Percentiles rank a stretch among this genome's conserved stretches.
Conservation (phyloP, 2,888 invertebrate species). For the Empis stercorea region DNA sequence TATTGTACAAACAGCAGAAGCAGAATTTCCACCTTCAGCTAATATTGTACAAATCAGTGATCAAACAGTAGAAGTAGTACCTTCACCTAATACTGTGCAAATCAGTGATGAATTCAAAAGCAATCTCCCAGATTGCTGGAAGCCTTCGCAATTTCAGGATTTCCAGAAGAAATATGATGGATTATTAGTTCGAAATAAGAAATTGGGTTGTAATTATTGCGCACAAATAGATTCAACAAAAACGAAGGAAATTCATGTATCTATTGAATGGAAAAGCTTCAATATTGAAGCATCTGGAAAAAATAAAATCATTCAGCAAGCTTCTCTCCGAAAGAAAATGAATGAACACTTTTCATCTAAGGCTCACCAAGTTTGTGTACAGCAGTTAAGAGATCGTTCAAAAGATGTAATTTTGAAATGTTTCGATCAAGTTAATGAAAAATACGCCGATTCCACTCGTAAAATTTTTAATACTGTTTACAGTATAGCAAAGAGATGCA, state of each 20-base stretch:
- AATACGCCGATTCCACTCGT: background rate
- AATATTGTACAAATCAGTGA: no score
- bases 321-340: slow-evolving; percentile 1
- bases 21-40: no score
- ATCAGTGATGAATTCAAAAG: background rate
- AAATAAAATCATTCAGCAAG: background rate
- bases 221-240: background rate
- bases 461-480: slow-evolving; percentile 1
- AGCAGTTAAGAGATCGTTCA: background rate
- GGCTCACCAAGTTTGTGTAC: background rate
- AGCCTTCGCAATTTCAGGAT: background rate
- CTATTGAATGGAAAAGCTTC: background rate
- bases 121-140: background rate
- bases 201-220: background rate
- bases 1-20: no score
- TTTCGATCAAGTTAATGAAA: background rate
- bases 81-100: no score
- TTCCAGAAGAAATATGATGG: background rate
- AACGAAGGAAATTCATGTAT: background rate
- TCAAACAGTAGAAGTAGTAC: no score
- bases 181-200: background rate
- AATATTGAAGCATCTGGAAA: background rate
- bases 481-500: background rate
- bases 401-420: background rate
- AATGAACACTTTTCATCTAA: background rate